Base-by-base conservation (phyloP, 1,140 invertebrate species). In the Orchestia grillus region DNA sequence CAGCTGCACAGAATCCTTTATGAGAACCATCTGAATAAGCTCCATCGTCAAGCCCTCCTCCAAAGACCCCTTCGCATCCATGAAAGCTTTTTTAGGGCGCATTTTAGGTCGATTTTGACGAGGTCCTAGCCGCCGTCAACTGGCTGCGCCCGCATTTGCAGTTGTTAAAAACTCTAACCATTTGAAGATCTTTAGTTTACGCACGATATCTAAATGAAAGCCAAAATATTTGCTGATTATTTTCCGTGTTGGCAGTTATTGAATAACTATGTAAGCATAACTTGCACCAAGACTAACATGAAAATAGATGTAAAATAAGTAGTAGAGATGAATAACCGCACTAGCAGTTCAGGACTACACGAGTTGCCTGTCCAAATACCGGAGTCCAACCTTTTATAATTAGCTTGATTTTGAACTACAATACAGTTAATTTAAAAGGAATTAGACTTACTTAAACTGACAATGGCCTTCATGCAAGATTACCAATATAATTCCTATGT, bases 51-150 rank as follows among this genome's bases (percentile, higher is more conserved):
- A 77, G 62, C 62, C 36, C 62, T 36, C 28, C 6, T 15, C 62
- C 62, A 77, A 77, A 28, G 62, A 77, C 62, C 28, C 36, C 62
- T 36, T 36, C 28, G 62, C 62, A 77, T 77, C 62, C 62, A 77
- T 77, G 28, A 77, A 36, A 77, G 62, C 62, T 77, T 77, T 53
- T 77, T 77, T 77, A 77, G 62, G 36, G 62, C 62, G 62, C 28
- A 77, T 77, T 77, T 77, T 77, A 77, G 62, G 62, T 77, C 62
- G 62, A 77, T 77, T 77, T 77, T 77, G 62, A 77, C 28, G 62
- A 77, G 62, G 62, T 77, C 36, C 28, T 77, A 77, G 62, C 15
- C 62, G 62, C 62, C 62, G 62, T 36, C 28, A 28, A 77, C 62
- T 36, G 62, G 62, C 62, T 23, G 36, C 1, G 62, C 11, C 28